Evolutionary conservation across 2,888 invertebrate genomes (phyloP).

Genomic region (Lysandra bellargus): DNA sequence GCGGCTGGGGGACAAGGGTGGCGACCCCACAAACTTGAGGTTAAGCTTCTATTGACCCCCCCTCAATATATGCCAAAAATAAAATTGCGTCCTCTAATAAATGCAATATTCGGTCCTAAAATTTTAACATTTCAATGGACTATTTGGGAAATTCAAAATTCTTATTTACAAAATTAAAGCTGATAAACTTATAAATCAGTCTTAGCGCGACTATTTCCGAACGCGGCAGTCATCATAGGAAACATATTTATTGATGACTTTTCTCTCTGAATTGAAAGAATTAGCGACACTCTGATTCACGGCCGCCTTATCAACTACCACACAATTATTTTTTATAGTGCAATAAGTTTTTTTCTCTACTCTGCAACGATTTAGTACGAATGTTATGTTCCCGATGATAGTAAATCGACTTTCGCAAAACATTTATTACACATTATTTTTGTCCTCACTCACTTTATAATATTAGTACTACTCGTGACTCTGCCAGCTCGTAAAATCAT

Average conservation of each 20-base stretch:
- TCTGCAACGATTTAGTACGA: conserved; percentile 15
- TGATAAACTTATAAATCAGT: conserved; percentile 17
- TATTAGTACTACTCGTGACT: background rate
- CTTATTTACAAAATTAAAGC: background rate
- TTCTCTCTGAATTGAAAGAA: conserved; percentile 16
- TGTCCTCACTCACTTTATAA: conserved; percentile 17
- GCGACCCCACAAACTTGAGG: too few species aligned
- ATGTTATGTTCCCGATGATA: conserved; percentile 6
- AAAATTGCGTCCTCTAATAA: too few species aligned
- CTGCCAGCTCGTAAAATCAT: conserved; percentile 17
- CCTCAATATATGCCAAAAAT: too few species aligned
- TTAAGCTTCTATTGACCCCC: too few species aligned
- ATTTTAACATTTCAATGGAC: too few species aligned
- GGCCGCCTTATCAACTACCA: background rate
- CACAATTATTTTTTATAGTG: conserved; percentile 2
- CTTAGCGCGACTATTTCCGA: background rate
- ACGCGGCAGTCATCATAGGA: background rate
- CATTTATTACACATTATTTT: conserved; percentile 15
- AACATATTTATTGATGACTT: conserved; percentile 1
- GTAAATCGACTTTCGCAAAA: background rate
- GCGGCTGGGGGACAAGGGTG: too few species aligned
- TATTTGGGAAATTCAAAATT: background rate
- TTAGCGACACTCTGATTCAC: conserved; percentile 1
- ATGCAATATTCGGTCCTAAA: too few species aligned
- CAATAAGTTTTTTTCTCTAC: conserved; percentile 6